Evolutionary conservation across 2,888 invertebrate genomes (phyloP), one percentile per base, ranked within the genome.

Genomic region (Synergus itoensis): DNA sequence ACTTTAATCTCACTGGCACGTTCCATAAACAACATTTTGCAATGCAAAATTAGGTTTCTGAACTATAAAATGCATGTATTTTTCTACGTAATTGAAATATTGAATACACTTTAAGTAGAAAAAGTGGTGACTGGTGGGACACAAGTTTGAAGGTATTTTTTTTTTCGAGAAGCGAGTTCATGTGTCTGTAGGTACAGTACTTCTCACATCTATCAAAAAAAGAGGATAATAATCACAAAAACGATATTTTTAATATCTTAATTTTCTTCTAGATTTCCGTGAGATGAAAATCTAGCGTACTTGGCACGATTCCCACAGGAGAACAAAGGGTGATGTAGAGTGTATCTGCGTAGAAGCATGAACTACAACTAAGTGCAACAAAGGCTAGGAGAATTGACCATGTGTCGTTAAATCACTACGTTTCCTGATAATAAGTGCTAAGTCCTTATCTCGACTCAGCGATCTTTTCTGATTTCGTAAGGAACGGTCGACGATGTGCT

Each of bases 381-480:
- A 73, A 73, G 73, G 36, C 73, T 53, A 73, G 69, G 36, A 73
- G 73, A 73, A 73, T 73, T 73, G 73, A 57, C 57, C 69, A 73
- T 78, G 76, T 77, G 82, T 79, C 80, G 76, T 79, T 81, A 83
- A 82, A 81, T 82, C 82, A 82, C 79, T 63, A 79, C 79, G 80
- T 83, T 83, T 80, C 79, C 77, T 77, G 62, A 45, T 83, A 79
- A 83, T 83, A 82, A 83, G 78, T 77, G 75, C 45, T 36, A 48
- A 57, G 45, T 21, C 60, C 63, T 79, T 83, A 83, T 81, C 81
- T 80, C n/a, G 18, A 73, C 12, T 18, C 57, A 63, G 62, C 73
- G 78, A 81, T 81, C 80, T 67, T 62, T 62, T 67, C 60, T 75
- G 82, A 87, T 87, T 87, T 85, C 83, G 84, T 81, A 84, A 81